phyloP scores from a whole-genome alignment of 1,140 invertebrate genomes.

The Mya arenaria region DNA sequence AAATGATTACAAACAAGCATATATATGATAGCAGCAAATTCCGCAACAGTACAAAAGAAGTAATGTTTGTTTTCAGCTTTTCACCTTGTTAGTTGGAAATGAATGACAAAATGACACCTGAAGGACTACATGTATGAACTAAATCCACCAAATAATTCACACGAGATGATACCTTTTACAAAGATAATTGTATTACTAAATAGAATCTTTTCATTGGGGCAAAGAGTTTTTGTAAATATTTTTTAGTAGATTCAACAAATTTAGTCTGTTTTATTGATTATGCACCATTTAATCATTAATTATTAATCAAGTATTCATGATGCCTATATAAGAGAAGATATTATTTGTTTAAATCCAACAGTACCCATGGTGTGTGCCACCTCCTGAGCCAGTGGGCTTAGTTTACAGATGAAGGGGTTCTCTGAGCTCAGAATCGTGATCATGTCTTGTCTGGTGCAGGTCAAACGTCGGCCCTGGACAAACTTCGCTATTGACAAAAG shows the following conservation, averaged over 20 bases:
- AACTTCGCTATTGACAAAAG: constrained; percentile 14
- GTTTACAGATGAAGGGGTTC: constrained; percentile 84
- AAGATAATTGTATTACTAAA: neutral
- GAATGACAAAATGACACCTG: too few relatives aligned
- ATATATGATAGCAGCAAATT: too few relatives aligned
- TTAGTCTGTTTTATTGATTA: neutral
- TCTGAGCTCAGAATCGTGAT: constrained; percentile 89
- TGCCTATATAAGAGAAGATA: neutral
- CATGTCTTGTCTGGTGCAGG: constrained; percentile 89
- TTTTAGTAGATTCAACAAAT: neutral
- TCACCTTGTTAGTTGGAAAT: too few relatives aligned
- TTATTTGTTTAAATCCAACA: neutral
- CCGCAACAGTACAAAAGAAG: too few relatives aligned
- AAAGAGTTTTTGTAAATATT: neutral
- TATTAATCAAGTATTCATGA: neutral
- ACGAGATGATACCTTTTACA: neutral
- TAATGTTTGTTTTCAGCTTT: too few relatives aligned
- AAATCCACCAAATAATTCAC: too few relatives aligned
- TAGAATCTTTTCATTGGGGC: neutral
- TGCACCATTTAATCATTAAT: neutral
- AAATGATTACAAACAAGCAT: too few relatives aligned
- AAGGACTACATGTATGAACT: too few relatives aligned
- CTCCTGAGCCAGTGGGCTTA: constrained; percentile 83
- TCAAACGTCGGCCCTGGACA: constrained; percentile 83
- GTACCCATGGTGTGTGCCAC: constrained; percentile 74